Base-by-base conservation (phyloP, 2,797 vertebrate species). In the Calcarius lapponicus region DNA sequence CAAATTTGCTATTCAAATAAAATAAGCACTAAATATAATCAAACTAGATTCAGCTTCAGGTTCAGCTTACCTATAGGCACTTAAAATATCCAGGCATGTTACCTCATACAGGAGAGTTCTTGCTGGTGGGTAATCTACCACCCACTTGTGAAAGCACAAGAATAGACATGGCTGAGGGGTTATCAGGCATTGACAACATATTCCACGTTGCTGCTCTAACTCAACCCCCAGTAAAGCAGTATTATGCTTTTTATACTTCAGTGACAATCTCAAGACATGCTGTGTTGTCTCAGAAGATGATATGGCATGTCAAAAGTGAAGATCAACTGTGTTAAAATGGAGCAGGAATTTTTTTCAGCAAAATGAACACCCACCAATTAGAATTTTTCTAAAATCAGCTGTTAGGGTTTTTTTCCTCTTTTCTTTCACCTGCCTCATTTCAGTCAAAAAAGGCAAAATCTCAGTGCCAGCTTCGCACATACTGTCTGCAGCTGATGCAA, bases 401-500 rank as follows among this genome's bases (percentile, higher is more conserved):
- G 12, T 60, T 32, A 15, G 11, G 2, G 0, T 45, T 42, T 82
- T 82, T 48, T 50, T 11, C 4, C 1, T 11, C 10, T n/a, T 69
- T 32, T 71, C 64, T 83, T 67, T 36, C 32, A 64, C 40, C n/a
- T 66, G 36, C 29, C 51, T 84, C 10, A 84, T 91, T 95, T 91
- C 88, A 96, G 65, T 64, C 54, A 93, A 28, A 38, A 71, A 92
- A 70, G 8, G 74, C 48, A 86, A 95, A 94, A 90, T 75, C 54
- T 72, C 91, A 58, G 56, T 83, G 73, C 78, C 58, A 73, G 91
- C 92, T 83, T 62, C 5, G 1, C 20, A 70, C 22, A 80, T 56
- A 72, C 24, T 94, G 67, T 84, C 93, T 86, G 82, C 81, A 91
- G 75, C 62, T 66, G 67, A 90, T 66, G 92, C 40, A 86, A 87